phyloP scores from a whole-genome alignment of 2,113 vertebrate genomes.

The Odontophorus gujanensis region DNA sequence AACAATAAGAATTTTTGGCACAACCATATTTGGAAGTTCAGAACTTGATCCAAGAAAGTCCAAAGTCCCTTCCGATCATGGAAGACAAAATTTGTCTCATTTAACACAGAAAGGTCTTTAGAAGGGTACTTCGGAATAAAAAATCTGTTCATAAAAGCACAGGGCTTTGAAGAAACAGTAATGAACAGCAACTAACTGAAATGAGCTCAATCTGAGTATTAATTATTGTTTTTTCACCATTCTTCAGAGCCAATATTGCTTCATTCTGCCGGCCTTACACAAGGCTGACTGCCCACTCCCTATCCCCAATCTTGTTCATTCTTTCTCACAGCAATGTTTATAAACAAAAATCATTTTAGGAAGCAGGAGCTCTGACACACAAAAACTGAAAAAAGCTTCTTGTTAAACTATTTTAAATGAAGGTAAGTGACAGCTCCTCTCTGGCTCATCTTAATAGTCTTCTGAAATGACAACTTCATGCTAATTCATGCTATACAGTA shows the following conservation, averaged over 20 bases:
- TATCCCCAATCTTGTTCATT: neutral
- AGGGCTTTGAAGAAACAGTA: neutral
- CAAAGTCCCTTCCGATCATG: accelerated
- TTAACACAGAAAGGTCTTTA: neutral
- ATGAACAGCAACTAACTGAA: neutral
- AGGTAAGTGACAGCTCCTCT: neutral
- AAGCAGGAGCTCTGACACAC: neutral
- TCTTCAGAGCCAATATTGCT: neutral
- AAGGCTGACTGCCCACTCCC: neutral
- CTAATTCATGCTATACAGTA: neutral
- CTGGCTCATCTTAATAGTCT: neutral
- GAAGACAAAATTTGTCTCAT: neutral
- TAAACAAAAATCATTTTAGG: neutral
- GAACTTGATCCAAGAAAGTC: neutral
- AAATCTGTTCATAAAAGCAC: neutral
- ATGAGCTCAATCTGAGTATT: neutral
- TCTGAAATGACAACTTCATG: neutral
- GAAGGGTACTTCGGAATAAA: neutral
- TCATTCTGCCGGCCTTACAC: neutral
- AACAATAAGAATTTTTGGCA: neutral
- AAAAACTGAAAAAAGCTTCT: neutral
- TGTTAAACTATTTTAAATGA: neutral
- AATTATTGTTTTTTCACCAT: neutral
- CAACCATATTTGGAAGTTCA: neutral
- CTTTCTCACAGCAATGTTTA: neutral